A percentile compares a stretch with the other conserved stretches of the same genome.
Conservation (phyloP, 2,888 invertebrate species). For the Athrips mouffetella region DNA sequence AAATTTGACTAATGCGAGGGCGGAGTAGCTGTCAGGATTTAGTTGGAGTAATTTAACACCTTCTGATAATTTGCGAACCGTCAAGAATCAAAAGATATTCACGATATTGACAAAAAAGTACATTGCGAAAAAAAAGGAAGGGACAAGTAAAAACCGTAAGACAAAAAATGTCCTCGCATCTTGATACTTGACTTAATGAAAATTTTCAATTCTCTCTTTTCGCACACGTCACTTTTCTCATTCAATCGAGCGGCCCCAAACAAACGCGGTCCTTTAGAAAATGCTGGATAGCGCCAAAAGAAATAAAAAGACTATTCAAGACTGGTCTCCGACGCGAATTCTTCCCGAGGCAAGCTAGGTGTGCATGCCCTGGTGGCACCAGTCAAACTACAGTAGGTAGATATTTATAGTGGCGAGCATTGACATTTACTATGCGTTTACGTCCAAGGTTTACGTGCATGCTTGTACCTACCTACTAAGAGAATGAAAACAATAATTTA, state of each 20-base stretch:
- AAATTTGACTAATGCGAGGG: neutral
- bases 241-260: neutral
- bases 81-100: too few species aligned
- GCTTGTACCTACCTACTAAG: too few species aligned
- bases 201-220: constrained; percentile 4
- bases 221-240: neutral
- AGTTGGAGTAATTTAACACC: neutral
- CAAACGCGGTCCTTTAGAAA: neutral
- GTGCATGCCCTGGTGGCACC: constrained; percentile 17
- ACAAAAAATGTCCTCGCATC: too few species aligned
- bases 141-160: too few species aligned
- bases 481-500: too few species aligned
- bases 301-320: constrained; percentile 44
- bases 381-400: constrained; percentile 4
- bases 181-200: neutral
- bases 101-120: too few species aligned
- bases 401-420: neutral
- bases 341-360: constrained; percentile 42
- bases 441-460: neutral
- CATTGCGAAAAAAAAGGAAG: too few species aligned
- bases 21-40: neutral
- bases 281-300: constrained; percentile 19
- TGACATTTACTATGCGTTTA: neutral
- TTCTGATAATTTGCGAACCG: neutral
- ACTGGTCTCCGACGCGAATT: constrained; percentile 65